These are phyloP conservation scores for Calliphora vomitoria DNA, from an alignment of 2,888 invertebrate genomes.

Conservation along the genomic window DNA sequence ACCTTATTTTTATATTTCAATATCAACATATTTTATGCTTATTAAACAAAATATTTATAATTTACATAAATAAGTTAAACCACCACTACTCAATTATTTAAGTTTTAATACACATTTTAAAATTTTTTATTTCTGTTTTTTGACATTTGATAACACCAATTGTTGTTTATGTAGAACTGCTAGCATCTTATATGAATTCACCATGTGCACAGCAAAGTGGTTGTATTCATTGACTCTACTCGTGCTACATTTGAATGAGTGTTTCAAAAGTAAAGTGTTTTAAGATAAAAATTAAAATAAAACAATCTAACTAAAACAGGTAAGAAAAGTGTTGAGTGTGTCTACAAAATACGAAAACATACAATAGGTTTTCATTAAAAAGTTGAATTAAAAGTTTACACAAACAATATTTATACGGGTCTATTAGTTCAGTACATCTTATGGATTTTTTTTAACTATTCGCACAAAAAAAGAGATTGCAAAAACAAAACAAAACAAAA, in stretches of 20 bases:
- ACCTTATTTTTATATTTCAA: too few species aligned
- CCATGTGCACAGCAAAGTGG: too few species aligned
- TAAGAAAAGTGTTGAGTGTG: background rate
- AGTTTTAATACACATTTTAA: too few species aligned
- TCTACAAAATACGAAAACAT: background rate
- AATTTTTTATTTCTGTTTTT: too few species aligned
- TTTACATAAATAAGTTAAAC: too few species aligned
- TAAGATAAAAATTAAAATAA: constrained; percentile 11
- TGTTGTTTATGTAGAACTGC: too few species aligned
- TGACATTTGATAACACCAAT: too few species aligned
- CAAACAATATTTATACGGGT: constrained; percentile 35
- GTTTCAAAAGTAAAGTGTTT: constrained; percentile 41
- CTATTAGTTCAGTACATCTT: constrained; percentile 18
- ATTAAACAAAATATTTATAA: too few species aligned
- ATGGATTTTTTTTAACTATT: constrained; percentile 46
- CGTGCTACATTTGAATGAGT: constrained; percentile 31
- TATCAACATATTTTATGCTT: too few species aligned
- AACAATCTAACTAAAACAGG: constrained; percentile 15
- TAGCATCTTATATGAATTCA: too few species aligned
- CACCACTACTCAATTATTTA: too few species aligned
- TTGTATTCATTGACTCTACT: too few species aligned
- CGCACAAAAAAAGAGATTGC: background rate
- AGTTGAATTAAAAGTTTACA: background rate
- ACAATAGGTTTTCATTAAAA: background rate
- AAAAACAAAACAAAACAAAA: constrained; percentile 23